Percentiles rank a stretch among this genome's conserved stretches.
Conservation (phyloP, 2,888 invertebrate species). For the Achlya flavicornis region DNA sequence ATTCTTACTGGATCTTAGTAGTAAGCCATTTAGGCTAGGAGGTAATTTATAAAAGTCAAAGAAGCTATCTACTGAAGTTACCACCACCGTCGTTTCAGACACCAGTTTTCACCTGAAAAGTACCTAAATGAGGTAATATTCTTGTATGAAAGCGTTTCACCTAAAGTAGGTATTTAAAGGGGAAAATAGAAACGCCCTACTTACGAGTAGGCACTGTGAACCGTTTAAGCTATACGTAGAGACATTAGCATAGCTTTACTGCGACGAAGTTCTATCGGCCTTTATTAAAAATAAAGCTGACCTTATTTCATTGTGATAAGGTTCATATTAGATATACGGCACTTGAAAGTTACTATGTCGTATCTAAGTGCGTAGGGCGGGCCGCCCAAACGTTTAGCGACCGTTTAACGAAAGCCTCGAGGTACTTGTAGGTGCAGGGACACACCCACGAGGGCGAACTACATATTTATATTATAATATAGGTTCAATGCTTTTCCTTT, state of each 20-base stretch:
- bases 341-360: constrained; percentile 48
- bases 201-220: constrained; percentile 62
- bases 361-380: constrained; percentile 74
- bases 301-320: constrained; percentile 29
- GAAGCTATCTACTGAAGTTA: too few species aligned
- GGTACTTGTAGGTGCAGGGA: constrained; percentile 57
- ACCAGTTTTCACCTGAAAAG: not conserved
- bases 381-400: constrained; percentile 84
- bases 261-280: constrained; percentile 57
- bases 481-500: not conserved
- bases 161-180: constrained; percentile 40
- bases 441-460: constrained; percentile 70
- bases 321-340: constrained; percentile 38
- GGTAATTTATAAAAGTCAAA: not conserved
- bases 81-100: not conserved
- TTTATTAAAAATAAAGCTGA: constrained; percentile 35
- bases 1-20: too few species aligned
- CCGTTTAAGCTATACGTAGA: constrained; percentile 74
- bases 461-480: constrained; percentile 13
- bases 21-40: not conserved
- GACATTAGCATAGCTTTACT: constrained; percentile 54
- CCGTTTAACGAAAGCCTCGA: constrained; percentile 77
- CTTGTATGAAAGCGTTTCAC: constrained; percentile 15
- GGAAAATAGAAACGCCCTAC: constrained; percentile 62
- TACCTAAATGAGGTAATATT: constrained; percentile 5